Conservation (phyloP, 2,888 invertebrate genomes). For the Leucozona laternaria region DNA sequence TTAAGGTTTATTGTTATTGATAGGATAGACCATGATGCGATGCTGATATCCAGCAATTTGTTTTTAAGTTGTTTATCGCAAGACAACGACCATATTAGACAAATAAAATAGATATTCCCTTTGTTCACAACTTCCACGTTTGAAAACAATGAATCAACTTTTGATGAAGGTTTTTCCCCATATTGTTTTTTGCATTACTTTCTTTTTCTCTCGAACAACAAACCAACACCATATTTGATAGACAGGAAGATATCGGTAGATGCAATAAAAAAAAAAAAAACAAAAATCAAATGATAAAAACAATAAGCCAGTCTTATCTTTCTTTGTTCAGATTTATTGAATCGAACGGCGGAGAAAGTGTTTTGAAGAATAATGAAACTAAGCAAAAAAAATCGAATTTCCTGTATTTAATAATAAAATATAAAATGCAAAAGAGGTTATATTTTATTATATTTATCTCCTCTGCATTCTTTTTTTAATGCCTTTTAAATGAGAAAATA, state of each 20-base stretch:
- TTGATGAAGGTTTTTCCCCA: constrained; percentile 13
- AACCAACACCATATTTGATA: constrained; percentile 8
- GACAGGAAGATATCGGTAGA: constrained; percentile 9
- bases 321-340: constrained; percentile 27
- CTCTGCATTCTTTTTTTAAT: background rate
- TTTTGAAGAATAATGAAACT: constrained; percentile 1
- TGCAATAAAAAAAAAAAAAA: constrained; percentile 17
- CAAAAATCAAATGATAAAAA: constrained; percentile 4
- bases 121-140: background rate
- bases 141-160: constrained; percentile 30
- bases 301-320: constrained; percentile 6
- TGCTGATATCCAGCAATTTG: background rate
- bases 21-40: background rate
- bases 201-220: constrained; percentile 2
- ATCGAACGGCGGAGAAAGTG: background rate
- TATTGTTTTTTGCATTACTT: background rate
- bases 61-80: background rate
- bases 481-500: constrained; percentile 11
- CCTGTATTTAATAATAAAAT: constrained; percentile 8
- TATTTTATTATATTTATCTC: constrained; percentile 18
- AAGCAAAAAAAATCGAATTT: constrained; percentile 3
- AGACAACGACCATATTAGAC: background rate
- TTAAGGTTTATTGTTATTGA: background rate
- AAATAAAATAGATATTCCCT: background rate
- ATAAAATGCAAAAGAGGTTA: constrained; percentile 47